phyloP scores from a whole-genome alignment of 2,888 invertebrate genomes.

The Poecilobothrus nobilitatus region DNA sequence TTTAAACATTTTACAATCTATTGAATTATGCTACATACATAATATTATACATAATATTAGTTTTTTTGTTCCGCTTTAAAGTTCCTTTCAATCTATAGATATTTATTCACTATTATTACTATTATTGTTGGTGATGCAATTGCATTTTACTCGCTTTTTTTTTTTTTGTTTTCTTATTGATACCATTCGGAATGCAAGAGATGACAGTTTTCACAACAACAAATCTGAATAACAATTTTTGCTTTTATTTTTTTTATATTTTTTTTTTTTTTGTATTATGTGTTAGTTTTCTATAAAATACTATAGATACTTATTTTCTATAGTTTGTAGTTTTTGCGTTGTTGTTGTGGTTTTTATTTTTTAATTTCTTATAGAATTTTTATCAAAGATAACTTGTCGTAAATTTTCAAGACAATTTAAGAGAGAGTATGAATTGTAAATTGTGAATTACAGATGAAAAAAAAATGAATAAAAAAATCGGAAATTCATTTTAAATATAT shows the following conservation, averaged over 20 bases:
- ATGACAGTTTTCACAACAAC: not conserved
- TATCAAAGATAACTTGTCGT: not conserved
- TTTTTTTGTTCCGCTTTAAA: too few relatives aligned
- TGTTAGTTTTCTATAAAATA: not conserved
- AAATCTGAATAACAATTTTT: not conserved
- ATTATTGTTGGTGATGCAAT: too few relatives aligned
- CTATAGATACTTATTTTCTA: too few relatives aligned
- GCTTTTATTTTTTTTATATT: not conserved
- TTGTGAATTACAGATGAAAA: not conserved
- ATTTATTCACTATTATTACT: too few relatives aligned
- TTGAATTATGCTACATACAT: not conserved
- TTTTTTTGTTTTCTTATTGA: not conserved
- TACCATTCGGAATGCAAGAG: not conserved
- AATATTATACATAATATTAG: too few relatives aligned
- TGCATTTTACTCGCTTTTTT: too few relatives aligned
- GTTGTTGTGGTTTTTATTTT: too few relatives aligned
- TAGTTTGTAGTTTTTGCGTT: too few relatives aligned
- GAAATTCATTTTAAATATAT: too few relatives aligned
- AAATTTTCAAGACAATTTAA: not conserved
- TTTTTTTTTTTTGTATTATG: not conserved
- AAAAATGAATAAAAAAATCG: not conserved
- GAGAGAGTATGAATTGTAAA: not conserved
- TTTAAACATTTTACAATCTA: not conserved
- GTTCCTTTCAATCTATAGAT: too few relatives aligned
- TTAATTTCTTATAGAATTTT: too few relatives aligned